Evolutionary conservation across 2,797 vertebrate species (phyloP).

Genomic region (Miopithecus talapoin): DNA sequence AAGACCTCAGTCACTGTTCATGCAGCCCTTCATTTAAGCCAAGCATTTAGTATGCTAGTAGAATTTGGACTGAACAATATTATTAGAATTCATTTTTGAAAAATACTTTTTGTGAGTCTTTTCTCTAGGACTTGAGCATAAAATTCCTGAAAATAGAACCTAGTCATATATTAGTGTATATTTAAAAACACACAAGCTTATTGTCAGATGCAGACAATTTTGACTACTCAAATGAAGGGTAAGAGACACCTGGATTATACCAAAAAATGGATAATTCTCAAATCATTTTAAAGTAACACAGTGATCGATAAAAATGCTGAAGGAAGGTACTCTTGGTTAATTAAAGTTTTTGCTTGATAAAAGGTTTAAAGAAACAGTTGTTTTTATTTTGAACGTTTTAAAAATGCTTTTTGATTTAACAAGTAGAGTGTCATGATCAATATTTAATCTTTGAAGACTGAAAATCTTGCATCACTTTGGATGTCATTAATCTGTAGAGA

Average conservation of each 20-base stretch:
- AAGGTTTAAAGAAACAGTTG: neutral
- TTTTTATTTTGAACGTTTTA: slow-evolving; percentile 6
- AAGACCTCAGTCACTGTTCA: neutral
- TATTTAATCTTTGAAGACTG: neutral
- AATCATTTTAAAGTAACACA: neutral
- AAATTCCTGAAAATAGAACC: slow-evolving; percentile 24
- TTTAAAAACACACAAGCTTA: neutral
- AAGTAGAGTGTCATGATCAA: neutral
- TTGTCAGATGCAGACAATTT: slow-evolving; percentile 19
- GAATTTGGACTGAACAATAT: slow-evolving; percentile 17
- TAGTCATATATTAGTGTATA: neutral
- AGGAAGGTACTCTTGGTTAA: neutral
- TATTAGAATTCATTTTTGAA: slow-evolving; percentile 19
- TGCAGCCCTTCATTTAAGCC: neutral
- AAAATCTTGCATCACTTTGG: neutral
- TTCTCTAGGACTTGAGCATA: neutral
- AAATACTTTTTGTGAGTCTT: neutral
- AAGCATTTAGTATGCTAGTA: neutral
- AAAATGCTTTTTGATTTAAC: slow-evolving; percentile 1
- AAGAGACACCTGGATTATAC: neutral
- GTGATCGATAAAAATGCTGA: neutral
- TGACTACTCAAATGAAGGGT: neutral
- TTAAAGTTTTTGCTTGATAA: slow-evolving; percentile 24
- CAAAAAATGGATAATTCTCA: neutral
- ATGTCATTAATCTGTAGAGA: neutral